A percentile compares a stretch with the other conserved stretches of the same genome.
Conservation (phyloP, 2,113 vertebrate species). For the Scytalopus superciliaris region DNA sequence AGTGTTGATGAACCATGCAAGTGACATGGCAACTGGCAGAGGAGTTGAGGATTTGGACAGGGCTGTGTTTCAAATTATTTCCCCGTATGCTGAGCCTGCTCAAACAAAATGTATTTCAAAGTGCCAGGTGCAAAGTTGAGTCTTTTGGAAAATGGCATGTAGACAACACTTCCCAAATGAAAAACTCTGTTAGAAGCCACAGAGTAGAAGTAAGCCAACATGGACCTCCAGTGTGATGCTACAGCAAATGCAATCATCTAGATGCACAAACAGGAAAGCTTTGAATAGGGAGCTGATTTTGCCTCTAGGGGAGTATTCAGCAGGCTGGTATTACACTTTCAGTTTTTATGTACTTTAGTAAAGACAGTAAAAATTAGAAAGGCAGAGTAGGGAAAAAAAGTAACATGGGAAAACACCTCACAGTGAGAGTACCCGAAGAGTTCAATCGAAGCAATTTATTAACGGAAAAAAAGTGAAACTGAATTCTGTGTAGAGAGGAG, state of each 20-base stretch:
- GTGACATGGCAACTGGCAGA: not conserved
- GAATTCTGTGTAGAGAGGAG: not conserved
- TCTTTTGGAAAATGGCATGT: not conserved
- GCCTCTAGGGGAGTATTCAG: not conserved
- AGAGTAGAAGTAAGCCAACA: not conserved
- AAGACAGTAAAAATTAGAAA: not conserved
- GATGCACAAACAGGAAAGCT: not conserved
- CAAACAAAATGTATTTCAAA: not conserved
- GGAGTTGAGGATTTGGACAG: not conserved
- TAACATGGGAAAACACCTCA: not conserved
- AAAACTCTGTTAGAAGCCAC: not conserved
- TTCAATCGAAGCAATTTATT: not conserved
- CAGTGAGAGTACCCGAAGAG: not conserved
- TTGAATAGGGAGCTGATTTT: conserved; percentile 6
- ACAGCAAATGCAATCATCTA: not conserved
- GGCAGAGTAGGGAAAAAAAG: not conserved
- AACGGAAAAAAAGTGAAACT: not conserved
- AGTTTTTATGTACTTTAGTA: not conserved
- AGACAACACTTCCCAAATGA: not conserved
- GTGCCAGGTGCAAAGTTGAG: not conserved
- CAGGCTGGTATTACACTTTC: not conserved
- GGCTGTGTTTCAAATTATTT: not conserved
- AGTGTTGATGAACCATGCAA: rapidly evolving
- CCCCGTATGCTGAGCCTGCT: not conserved
- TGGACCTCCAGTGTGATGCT: not conserved